These are phyloP conservation scores for Macropus fuliginosus DNA, from an alignment of 2,797 vertebrate species.

Conservation along the genomic window DNA sequence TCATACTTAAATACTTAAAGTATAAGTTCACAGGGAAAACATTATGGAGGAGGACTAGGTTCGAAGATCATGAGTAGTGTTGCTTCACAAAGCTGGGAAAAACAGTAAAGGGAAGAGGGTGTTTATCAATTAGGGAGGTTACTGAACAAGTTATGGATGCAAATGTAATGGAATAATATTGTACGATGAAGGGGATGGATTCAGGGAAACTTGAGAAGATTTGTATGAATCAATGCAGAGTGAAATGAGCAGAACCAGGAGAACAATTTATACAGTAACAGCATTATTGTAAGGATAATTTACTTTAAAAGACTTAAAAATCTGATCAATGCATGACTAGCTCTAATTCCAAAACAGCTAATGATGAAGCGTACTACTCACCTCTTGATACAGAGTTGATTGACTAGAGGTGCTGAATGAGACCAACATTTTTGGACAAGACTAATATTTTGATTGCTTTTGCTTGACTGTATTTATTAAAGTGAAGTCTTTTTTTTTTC, in stretches of 20 bases:
- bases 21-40: not conserved
- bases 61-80: not conserved
- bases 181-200: not conserved
- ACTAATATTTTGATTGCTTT: not conserved
- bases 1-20: not conserved
- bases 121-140: not conserved
- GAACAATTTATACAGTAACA: not conserved
- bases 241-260: not conserved
- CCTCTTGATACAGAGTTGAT: not conserved
- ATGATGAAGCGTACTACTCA: not conserved
- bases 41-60: not conserved
- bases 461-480: not conserved
- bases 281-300: not conserved
- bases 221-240: not conserved
- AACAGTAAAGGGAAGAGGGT: not conserved
- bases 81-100: not conserved
- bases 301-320: not conserved
- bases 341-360: not conserved
- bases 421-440: not conserved
- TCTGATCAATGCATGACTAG: not conserved
- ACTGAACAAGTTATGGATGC: not conserved
- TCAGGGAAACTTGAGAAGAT: not conserved
- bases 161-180: not conserved
- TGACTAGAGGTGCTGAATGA: not conserved
- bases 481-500: not conserved